Evolutionary conservation across 1,140 invertebrate genomes (phyloP), one percentile per base, ranked within the genome.

Genomic region (Musca vetustissima): DNA sequence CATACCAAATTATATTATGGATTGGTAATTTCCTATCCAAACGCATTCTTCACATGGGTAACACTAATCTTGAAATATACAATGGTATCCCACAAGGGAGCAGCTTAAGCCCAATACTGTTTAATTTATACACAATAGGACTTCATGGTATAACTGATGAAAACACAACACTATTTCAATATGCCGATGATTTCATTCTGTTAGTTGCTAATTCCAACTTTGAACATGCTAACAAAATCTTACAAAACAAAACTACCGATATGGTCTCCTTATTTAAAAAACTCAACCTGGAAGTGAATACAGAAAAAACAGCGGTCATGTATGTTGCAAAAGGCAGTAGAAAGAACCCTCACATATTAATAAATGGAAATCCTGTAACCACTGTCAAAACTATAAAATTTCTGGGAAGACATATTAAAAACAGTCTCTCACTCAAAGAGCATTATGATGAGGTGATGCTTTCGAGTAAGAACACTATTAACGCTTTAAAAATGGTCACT

Each of bases 331-430:
- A 55, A 22, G 52, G 52, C 8, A 21, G 19, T 13, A 21, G 52
- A 8, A 13, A 24, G 22, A 22, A 22, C 21, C 21, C 52, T 11
- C 13, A 55, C 2, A 55, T 55, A 22, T 14, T 24, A 8, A 21
- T 55, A 22, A 17, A 55, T 21, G 14, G 22, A 4, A 11, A 17
- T 14, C 19, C 22, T 14, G 22, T 24, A 9, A 19, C 6, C 6
- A 22, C 4, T 21, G 52, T 55, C 3, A 55, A 21, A 55, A 22
- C 52, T 19, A 4, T 55, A 24, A 55, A 55, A 22, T 55, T 55
- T 55, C 22, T 55, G 24, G 22, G 52, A 4, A 55, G 52, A 24
- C 52, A 55, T 55, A 55, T 55, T 11, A 55, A 55, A 22, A 55
- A 55, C 13, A 55, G 22, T 55, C 8, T 55, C 4, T 55, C 52